These are phyloP conservation scores for Eumaeus atala DNA, from an alignment of 1,140 invertebrate genomes.

Conservation along the genomic window DNA sequence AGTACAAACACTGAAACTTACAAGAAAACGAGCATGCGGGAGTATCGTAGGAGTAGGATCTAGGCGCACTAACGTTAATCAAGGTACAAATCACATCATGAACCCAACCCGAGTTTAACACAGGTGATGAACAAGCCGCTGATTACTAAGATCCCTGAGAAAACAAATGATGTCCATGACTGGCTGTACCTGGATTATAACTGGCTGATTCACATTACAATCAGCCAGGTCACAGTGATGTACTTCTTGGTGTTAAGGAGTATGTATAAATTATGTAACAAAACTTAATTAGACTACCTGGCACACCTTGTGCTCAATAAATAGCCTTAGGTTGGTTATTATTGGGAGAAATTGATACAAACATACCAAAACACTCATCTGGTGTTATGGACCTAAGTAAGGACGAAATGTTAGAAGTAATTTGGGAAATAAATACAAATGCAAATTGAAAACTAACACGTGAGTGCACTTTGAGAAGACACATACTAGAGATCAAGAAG, in stretches of 20 bases:
- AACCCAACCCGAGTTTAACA: no score
- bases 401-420: slow-evolving; percentile 25
- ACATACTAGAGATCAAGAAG: slow-evolving; percentile 21
- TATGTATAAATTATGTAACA: slow-evolving; percentile 25
- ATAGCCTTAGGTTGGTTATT: slow-evolving; percentile 27
- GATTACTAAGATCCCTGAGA: no score
- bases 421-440: slow-evolving; percentile 25
- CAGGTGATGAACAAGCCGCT: neutral
- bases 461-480: slow-evolving; percentile 22
- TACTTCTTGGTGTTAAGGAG: slow-evolving; percentile 28
- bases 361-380: neutral
- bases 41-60: slow-evolving; percentile 25
- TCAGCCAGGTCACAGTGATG: slow-evolving; percentile 25
- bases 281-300: slow-evolving; percentile 23
- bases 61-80: slow-evolving; percentile 7
- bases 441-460: slow-evolving; percentile 19
- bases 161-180: no score
- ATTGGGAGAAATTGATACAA: slow-evolving; percentile 16
- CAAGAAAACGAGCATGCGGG: slow-evolving; percentile 16
- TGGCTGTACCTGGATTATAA: slow-evolving; percentile 21
- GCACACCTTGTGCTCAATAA: slow-evolving; percentile 26
- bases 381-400: slow-evolving; percentile 15
- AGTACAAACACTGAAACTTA: slow-evolving; percentile 23
- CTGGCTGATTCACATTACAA: slow-evolving; percentile 26
- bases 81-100: no score